These are phyloP conservation scores for Denticeps clupeoides DNA, from an alignment of 2,797 vertebrate genomes.

Conservation along the genomic window DNA sequence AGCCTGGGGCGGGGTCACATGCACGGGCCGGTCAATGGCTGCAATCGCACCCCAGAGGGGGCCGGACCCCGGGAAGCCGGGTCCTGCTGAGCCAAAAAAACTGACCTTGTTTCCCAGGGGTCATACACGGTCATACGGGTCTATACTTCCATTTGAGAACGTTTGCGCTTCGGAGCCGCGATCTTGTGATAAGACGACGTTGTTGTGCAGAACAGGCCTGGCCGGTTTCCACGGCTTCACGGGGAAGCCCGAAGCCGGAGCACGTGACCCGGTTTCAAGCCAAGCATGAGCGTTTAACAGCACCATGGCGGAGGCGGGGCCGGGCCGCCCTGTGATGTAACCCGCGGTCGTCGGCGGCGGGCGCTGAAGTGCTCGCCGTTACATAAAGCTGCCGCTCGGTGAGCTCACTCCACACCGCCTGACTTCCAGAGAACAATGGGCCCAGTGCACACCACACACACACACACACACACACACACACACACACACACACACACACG, in stretches of 20 bases:
- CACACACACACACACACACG: slow-evolving; percentile 1
- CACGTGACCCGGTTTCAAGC: not conserved
- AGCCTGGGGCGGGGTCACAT: not conserved
- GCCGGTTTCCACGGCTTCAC: too few species aligned
- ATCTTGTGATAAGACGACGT: too few species aligned
- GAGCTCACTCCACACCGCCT: slow-evolving; percentile 16
- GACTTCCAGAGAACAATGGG: slow-evolving; percentile 18
- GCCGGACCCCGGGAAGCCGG: not conserved
- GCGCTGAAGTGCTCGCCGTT: slow-evolving; percentile 11
- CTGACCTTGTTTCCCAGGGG: too few species aligned
- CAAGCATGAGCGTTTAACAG: too few species aligned
- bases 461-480: not conserved
- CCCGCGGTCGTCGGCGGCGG: slow-evolving; percentile 1
- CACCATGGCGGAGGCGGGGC: not conserved
- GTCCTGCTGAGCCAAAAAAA: too few species aligned
- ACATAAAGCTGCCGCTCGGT: slow-evolving; percentile 20
- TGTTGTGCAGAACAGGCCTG: too few species aligned
- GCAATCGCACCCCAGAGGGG: slow-evolving; percentile 4
- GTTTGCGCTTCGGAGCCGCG: too few species aligned
- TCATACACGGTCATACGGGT: too few species aligned
- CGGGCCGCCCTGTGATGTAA: slow-evolving; percentile 13
- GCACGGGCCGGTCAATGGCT: slow-evolving; percentile 1
- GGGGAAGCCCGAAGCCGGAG: slow-evolving; percentile 4
- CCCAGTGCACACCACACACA: not conserved
- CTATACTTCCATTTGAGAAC: too few species aligned